Evolutionary conservation across 2,113 vertebrate genomes (phyloP), one percentile per base, ranked within the genome.

Genomic region (Rousettus leschenaultii): DNA sequence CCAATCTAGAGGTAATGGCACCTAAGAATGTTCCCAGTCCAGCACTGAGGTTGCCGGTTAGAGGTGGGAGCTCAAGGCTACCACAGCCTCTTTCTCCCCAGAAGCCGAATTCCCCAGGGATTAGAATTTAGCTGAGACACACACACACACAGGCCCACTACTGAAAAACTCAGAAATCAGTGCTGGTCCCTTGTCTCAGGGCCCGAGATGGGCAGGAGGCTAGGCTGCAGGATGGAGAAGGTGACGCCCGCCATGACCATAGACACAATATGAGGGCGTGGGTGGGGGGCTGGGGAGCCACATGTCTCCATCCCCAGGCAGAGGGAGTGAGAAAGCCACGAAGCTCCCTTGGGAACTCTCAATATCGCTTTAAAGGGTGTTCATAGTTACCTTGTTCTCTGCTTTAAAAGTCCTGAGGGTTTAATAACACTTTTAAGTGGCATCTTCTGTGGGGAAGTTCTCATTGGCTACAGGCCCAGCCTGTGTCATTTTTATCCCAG

Each of bases 341-440:
- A 59, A 84, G 30, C 33, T 95, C 94, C 53, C 84, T 95, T 75
- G 84, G 38, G 79, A 86, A 80, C 51, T 86, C 74, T 95, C 83
- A 93, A 82, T 94, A 87, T 92, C n/a, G 3, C 83, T 95, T 97
- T 94, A 97, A 96, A 94, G 79, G 63, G 84, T 97, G 61, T 96
- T 92, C 92, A 92, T 79, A 71, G 53, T 97, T 82, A 87, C 94
- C 92, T 87, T 93, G 74, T 45, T 83, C 78, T 86, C 79, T 11
- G 4, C 79, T 96, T 96, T 96, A 95, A 96, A 93, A 94, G 92
- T 96, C 94, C 87, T 96, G 80, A 94, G 90, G 95, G 79, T 68
- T 91, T 94, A 95, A 95, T 97, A 97, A 96, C 79, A 94, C 79
- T 93, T 92, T 89, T 94, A 97, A 97, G 92, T 92, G 90, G 45